Evolutionary conservation across 2,797 vertebrate species (phyloP).

Genomic region (Melanotaenia parkinsoni): DNA sequence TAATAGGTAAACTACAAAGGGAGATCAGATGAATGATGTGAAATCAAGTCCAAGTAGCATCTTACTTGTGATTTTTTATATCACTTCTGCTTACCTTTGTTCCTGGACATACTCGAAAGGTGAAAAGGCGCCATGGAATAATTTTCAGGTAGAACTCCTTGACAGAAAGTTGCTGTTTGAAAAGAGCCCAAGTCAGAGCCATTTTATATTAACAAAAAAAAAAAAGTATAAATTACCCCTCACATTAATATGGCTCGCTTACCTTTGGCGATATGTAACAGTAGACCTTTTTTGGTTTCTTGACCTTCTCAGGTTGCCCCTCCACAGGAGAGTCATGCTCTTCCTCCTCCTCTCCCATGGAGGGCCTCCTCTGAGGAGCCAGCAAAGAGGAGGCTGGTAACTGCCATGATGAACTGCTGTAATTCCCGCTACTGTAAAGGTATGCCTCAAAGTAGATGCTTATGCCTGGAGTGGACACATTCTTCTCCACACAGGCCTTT

Average conservation of each 20-base stretch:
- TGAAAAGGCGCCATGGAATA: conserved; percentile 98
- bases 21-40: background rate
- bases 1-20: conserved; percentile 92
- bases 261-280: conserved; percentile 99
- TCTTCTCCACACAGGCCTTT: conserved; percentile 95
- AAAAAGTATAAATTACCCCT: background rate
- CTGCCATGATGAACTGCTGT: conserved; percentile 90
- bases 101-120: conserved; percentile 97
- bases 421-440: conserved; percentile 92
- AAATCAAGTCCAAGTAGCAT: background rate
- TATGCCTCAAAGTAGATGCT: conserved; percentile 99
- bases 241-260: conserved; percentile 6
- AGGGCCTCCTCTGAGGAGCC: conserved; percentile 90
- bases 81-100: conserved; percentile 88
- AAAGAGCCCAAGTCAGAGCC: conserved; percentile 13
- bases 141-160: conserved; percentile 99
- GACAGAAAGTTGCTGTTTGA: conserved; percentile 95
- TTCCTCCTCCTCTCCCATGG: conserved; percentile 92
- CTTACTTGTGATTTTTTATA: background rate
- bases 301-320: conserved; percentile 93
- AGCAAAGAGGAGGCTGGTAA: conserved; percentile 88
- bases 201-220: background rate
- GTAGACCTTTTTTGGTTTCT: conserved; percentile 99
- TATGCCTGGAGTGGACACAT: conserved; percentile 95
- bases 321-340: conserved; percentile 93